Evolutionary conservation across 1,140 invertebrate genomes (phyloP), one percentile per base, ranked within the genome.

Genomic region (Neodiprion lecontei): DNA sequence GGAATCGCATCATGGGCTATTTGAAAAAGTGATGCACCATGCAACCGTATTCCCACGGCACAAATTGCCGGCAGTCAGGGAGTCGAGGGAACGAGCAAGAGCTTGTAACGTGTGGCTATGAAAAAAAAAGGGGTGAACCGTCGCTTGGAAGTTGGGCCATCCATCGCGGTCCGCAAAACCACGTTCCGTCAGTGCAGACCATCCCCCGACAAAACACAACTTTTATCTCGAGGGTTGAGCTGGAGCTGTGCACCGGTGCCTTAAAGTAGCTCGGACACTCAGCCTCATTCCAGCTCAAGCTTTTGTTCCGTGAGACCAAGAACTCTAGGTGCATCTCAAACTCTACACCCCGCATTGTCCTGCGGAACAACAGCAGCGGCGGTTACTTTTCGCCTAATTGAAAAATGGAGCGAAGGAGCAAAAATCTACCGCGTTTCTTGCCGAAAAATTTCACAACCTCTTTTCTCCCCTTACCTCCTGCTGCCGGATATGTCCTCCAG

Each of bases 131-230:
- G 28, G 28, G 28, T 40, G 28, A 40, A 40, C 28, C 28, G 28
- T 40, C 28, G 28, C 28, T 10, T 21, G 67, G 12, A 69, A 69
- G 7, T 69, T 69, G 11, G 14, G 21, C 67, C 67, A 69, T 69
- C 67, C 67, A 69, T 69, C 40, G 67, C 67, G 23, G 67, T 14
- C 5, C 7, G 9, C 67, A 69, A 69, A 69, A 69, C 67, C 28
- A 40, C 28, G 28, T 40, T 40, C 28, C 28, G 28, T 40, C 28
- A 40, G 28, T 40, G 40, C 17, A 47, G 67, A 11, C 67, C 21
- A 14, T 61, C 53, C 11, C 2, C 11, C 67, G 67, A 69, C 7
- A 69, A 69, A 69, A 69, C 67, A 69, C 17, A 14, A 14, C 61
- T 14, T 17, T 17, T 17, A 14, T 65, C 12, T 65, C 61, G 12